phyloP scores from a whole-genome alignment of 1,140 invertebrate species.

The Bombus sibiricus region DNA sequence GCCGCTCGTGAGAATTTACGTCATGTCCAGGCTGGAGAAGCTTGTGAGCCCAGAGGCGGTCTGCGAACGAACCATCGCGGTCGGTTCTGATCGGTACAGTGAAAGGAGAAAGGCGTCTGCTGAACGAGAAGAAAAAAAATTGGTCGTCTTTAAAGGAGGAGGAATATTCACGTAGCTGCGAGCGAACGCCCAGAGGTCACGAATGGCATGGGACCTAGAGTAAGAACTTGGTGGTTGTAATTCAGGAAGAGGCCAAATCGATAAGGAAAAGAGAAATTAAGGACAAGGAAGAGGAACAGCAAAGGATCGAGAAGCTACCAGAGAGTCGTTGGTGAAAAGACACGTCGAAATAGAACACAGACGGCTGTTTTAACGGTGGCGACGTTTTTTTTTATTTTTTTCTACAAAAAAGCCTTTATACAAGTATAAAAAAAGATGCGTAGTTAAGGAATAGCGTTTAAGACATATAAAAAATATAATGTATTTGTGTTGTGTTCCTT shows the following conservation, averaged over 20 bases:
- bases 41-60: slow-evolving; percentile 26
- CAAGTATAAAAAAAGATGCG: slow-evolving; percentile 81
- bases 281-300: slow-evolving; percentile 41
- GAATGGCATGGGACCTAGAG: neutral
- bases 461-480: slow-evolving; percentile 77
- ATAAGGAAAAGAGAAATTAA: slow-evolving; percentile 22
- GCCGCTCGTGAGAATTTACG: slow-evolving; percentile 64
- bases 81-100: slow-evolving; percentile 61
- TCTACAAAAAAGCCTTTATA: slow-evolving; percentile 83
- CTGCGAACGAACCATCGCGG: slow-evolving; percentile 6
- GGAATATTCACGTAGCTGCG: neutral
- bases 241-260: neutral
- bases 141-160: slow-evolving; percentile 34
- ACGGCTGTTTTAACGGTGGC: slow-evolving; percentile 77
- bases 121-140: slow-evolving; percentile 35
- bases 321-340: neutral
- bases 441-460: slow-evolving; percentile 75
- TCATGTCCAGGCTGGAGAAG: slow-evolving; percentile 70
- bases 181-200: slow-evolving; percentile 1
- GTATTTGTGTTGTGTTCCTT: slow-evolving; percentile 51
- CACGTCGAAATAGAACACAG: slow-evolving; percentile 11
- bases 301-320: too few relatives aligned
- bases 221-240: neutral
- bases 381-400: slow-evolving; percentile 80
- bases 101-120: slow-evolving; percentile 79